Conservation (phyloP, 1,140 invertebrate species). For the Ceratitis capitata region DNA sequence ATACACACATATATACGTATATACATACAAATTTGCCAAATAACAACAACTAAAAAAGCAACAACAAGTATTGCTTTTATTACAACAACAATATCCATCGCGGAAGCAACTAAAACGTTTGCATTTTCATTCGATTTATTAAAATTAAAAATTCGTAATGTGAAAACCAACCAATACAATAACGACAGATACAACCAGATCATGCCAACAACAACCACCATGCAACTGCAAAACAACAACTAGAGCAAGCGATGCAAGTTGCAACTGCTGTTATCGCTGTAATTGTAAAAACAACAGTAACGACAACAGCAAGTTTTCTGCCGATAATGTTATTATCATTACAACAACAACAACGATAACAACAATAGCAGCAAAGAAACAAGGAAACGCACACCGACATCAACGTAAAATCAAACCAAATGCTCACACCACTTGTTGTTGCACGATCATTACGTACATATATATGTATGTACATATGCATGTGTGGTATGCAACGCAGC, state of each 20-base stretch:
- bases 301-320: too few relatives aligned
- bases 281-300: not conserved
- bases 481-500: slow-evolving; percentile 18
- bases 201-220: too few relatives aligned
- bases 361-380: not conserved
- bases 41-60: not conserved
- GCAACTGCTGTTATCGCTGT: too few relatives aligned
- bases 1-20: too few relatives aligned
- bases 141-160: too few relatives aligned
- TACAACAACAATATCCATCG: not conserved
- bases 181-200: too few relatives aligned
- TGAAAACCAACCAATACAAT: too few relatives aligned
- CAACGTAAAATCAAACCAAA: not conserved
- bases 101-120: not conserved
- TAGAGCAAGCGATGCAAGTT: not conserved
- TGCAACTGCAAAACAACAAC: not conserved
- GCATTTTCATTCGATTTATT: too few relatives aligned
- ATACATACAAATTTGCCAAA: not conserved
- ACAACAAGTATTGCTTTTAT: not conserved
- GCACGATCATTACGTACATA: not conserved
- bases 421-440: not conserved
- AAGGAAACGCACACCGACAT: not conserved
- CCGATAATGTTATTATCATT: too few relatives aligned
- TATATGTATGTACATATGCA: too few relatives aligned
- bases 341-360: not conserved